phyloP scores from a whole-genome alignment of 2,113 vertebrate genomes.

The Psilopsiagon aymara region DNA sequence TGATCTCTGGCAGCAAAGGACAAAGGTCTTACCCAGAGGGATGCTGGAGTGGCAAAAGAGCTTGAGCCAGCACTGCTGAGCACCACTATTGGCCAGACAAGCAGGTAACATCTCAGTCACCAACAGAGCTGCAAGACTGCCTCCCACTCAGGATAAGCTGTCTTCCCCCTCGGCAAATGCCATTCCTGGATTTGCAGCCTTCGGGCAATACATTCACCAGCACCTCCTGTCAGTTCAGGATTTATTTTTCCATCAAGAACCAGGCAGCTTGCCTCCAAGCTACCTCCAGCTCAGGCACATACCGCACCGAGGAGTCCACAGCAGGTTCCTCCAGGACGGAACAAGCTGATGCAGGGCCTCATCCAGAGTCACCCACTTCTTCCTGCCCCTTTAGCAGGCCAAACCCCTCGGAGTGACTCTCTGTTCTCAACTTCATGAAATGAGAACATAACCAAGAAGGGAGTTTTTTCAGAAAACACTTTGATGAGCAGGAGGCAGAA shows the following conservation, averaged over 20 bases:
- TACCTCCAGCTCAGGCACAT: accelerated
- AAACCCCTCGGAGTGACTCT: not conserved
- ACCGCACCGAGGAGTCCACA: accelerated
- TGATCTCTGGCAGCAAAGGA: not conserved
- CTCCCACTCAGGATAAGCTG: accelerated
- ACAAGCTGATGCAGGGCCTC: not conserved
- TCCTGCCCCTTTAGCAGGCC: not conserved
- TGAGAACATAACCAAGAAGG: not conserved
- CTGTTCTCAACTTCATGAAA: not conserved
- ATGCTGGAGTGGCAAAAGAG: not conserved
- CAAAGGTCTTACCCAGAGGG: not conserved
- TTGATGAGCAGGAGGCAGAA: not conserved
- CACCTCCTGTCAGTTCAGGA: not conserved
- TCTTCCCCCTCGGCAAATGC: not conserved
- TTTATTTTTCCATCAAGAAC: not conserved
- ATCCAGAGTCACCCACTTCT: not conserved
- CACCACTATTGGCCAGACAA: not conserved
- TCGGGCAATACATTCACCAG: not conserved
- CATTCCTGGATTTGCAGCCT: not conserved
- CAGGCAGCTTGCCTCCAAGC: not conserved
- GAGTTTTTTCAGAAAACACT: not conserved
- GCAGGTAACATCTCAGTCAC: accelerated
- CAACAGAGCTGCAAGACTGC: not conserved
- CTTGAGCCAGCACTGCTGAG: accelerated
- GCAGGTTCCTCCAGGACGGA: not conserved